Base-by-base conservation (phyloP, 1,140 invertebrate genomes). In the Drosophila ercepeae region DNA sequence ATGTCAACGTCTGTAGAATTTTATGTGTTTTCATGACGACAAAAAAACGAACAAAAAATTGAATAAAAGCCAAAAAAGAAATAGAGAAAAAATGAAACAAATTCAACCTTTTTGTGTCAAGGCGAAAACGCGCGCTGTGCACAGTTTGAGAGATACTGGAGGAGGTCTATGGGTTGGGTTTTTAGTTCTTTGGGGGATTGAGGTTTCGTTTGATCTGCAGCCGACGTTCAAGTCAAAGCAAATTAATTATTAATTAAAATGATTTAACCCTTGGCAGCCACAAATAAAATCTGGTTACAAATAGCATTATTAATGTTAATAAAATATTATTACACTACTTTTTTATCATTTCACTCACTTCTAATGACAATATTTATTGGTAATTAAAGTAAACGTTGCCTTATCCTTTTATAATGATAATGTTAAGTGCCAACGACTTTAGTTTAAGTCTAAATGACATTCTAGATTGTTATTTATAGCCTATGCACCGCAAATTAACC, bases 81-180 rank as follows among this genome's bases (percentile, higher is more conserved):
- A 58, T 63, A 46, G 59, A 67, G 45, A 60, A 61, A 75, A 57
- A 57, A 58, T 63, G 61, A 60, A 72, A 53, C 74, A 73, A 72
- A 71, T 71, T 21, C 65, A 57, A 49, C 44, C 27, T 58, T 70
- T 71, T 82, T 59, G 78, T 82, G 78, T 74, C 78, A 82, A 82
- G 78, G 78, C 69, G 49, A 82, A 63, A 82, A 39, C 74, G 59
- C 78, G 78, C 68, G 69, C 78, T 83, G 78, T 82, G 78, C 78
- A 73, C 78, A 82, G 78, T 82, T 82, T 77, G 73, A 82, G 53
- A 74, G 78, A 60, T 49, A 82, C 36, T 82, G 78, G 58, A 58
- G 49, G 34, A 58, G 78, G 53, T 46, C 36, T 41, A 41, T 58
- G 70, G 71, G 51, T 65, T 65, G 70, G 75, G 77, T 58, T 54